These are phyloP conservation scores for Cyprinella venusta DNA, from an alignment of 2,797 vertebrate genomes.

Conservation along the genomic window DNA sequence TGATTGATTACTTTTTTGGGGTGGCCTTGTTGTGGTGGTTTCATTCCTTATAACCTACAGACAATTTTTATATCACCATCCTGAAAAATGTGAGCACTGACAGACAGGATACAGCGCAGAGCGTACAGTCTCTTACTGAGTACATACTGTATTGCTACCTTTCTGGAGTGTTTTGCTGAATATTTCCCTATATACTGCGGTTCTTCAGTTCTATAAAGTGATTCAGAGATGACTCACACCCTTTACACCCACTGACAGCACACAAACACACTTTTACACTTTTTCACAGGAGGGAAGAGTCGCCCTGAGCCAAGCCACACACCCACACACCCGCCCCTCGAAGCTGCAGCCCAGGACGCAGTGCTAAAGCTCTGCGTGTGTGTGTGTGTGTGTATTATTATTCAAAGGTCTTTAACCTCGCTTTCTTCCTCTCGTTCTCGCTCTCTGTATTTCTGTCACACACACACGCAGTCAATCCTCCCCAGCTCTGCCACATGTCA, in stretches of 20 bases:
- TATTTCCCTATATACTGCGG: conserved; percentile 39
- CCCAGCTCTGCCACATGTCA: conserved; percentile 49
- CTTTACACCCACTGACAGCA: conserved; percentile 75
- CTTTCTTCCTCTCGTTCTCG: conserved; percentile 18
- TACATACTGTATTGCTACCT: conserved; percentile 18
- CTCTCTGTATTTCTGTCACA: conserved; percentile 42
- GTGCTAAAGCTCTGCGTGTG: conserved; percentile 16
- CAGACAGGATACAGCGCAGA: not conserved
- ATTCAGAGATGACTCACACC: conserved; percentile 81
- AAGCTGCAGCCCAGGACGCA: conserved; percentile 38
- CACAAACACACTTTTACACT: conserved; percentile 75
- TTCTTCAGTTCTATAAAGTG: conserved; percentile 65
- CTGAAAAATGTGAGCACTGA: conserved; percentile 5
- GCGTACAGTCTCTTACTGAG: not conserved
- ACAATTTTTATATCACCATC: not conserved
- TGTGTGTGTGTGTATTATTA: conserved; percentile 41
- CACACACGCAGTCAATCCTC: conserved; percentile 29
- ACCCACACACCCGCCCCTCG: conserved; percentile 66
- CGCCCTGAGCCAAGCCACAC: conserved; percentile 73
- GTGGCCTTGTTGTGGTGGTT: not conserved
- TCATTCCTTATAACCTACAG: not conserved
- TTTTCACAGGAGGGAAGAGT: conserved; percentile 73
- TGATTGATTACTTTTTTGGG: conserved; percentile 1
- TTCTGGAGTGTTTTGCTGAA: conserved; percentile 30
- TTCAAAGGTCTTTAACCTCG: conserved; percentile 45